Percentiles rank a stretch among this genome's conserved stretches.
phyloP scores from a whole-genome alignment of 2,113 vertebrate species.

The Chunga burmeisteri region DNA sequence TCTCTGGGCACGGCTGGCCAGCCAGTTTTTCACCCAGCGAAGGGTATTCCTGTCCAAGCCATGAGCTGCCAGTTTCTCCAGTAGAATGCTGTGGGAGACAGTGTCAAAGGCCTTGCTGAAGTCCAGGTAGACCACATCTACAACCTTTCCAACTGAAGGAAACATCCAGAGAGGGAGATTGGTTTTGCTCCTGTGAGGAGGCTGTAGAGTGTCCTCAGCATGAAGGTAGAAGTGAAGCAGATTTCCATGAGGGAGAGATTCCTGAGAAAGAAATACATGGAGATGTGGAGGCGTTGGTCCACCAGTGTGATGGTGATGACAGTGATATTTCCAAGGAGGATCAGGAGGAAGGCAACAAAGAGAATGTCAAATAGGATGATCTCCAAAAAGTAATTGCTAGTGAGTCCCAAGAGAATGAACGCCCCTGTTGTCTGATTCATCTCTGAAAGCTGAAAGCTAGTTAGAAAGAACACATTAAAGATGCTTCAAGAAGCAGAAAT shows the following conservation, averaged over 20 bases:
- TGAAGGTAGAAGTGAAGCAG: conserved; percentile 10
- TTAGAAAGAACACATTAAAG: background rate
- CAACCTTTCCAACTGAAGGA: background rate
- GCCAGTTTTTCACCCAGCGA: too few relatives aligned
- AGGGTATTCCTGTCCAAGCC: too few relatives aligned
- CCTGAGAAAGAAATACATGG: conserved; percentile 50
- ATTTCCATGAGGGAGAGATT: conserved; percentile 52
- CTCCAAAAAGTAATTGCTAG: background rate
- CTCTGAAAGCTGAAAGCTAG: background rate
- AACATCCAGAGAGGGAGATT: conserved; percentile 37
- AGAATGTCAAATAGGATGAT: background rate
- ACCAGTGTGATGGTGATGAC: conserved; percentile 23
- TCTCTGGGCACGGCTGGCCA: too few relatives aligned
- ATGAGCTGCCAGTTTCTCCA: too few relatives aligned
- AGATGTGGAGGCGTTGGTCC: background rate
- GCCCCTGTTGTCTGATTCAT: conserved; percentile 1
- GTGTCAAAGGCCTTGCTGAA: too few relatives aligned
- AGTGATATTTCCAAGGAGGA: conserved; percentile 2
- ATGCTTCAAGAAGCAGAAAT: background rate
- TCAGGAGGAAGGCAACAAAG: conserved; percentile 2
- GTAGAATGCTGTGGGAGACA: too few relatives aligned
- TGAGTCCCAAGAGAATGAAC: conserved; percentile 47
- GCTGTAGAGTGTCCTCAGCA: background rate
- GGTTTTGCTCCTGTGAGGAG: background rate
- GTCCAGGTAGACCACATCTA: too few relatives aligned